Conservation (phyloP, 2,113 vertebrate species). For the Ariopsis seemanni region DNA sequence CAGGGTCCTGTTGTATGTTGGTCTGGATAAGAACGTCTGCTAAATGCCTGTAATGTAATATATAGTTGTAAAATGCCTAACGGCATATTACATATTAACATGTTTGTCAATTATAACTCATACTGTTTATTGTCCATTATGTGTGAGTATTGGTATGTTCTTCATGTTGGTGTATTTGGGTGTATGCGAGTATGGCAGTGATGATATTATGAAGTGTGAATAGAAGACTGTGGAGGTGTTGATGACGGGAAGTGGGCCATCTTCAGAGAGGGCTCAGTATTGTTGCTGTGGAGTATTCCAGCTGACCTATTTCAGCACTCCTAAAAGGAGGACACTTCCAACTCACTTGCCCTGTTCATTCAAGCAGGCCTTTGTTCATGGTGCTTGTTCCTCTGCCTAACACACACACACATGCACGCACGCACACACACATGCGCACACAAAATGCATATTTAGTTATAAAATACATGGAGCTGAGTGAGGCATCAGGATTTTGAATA, state of each 20-base stretch:
- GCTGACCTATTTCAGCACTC: constrained; percentile 53
- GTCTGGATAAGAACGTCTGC: too few species aligned
- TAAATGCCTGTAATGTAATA: too few species aligned
- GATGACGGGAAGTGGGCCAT: constrained; percentile 51
- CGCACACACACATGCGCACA: neutral
- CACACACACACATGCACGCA: constrained; percentile 31
- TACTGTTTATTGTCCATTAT: neutral
- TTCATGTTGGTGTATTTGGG: neutral
- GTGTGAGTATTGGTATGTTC: neutral
- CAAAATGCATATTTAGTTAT: constrained; percentile 20
- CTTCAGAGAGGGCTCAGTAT: constrained; percentile 32
- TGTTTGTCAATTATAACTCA: neutral
- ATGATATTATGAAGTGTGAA: constrained; percentile 29
- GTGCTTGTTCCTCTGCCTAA: constrained; percentile 28
- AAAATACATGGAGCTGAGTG: constrained; percentile 21
- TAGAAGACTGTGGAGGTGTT: constrained; percentile 22
- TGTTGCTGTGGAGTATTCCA: constrained; percentile 43
- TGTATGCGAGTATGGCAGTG: neutral
- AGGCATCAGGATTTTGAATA: constrained; percentile 34
- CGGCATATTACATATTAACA: neutral
- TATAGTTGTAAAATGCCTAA: neutral
- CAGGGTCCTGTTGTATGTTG: too few species aligned
- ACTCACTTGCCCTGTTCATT: constrained; percentile 43
- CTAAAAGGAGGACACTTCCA: constrained; percentile 53
- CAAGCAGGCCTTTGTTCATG: constrained; percentile 33